These are phyloP conservation scores for Camelus dromedarius DNA, from an alignment of 2,113 vertebrate genomes.

Conservation along the genomic window DNA sequence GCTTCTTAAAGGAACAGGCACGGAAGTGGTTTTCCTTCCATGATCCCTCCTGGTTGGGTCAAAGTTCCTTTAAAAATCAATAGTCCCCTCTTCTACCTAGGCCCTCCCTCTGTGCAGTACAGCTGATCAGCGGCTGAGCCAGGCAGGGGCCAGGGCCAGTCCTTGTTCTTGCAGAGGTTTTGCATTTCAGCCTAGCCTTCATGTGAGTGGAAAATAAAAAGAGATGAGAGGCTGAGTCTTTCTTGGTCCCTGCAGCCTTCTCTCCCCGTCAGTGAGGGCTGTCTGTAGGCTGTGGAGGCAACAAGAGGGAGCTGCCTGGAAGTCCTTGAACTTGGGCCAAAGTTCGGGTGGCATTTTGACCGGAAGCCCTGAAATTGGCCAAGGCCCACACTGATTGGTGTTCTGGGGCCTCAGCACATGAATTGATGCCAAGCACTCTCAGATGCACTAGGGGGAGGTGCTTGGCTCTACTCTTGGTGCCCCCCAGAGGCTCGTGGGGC, in stretches of 20 bases:
- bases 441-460: neutral
- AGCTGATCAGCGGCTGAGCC: neutral
- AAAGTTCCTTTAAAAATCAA: slow-evolving; percentile 57
- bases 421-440: neutral
- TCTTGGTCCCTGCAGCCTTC: neutral
- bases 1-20: slow-evolving; percentile 64
- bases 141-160: neutral
- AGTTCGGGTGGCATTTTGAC: slow-evolving; percentile 62
- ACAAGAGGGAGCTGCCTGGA: slow-evolving; percentile 44
- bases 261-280: neutral
- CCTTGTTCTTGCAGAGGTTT: neutral
- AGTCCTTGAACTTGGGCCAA: slow-evolving; percentile 44
- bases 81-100: neutral
- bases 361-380: slow-evolving; percentile 56
- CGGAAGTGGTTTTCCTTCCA: neutral
- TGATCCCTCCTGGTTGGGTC: neutral
- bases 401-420: neutral
- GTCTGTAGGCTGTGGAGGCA: slow-evolving; percentile 21
- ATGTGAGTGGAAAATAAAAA: neutral
- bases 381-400: neutral
- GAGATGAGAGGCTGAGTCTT: neutral
- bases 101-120: neutral
- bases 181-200: neutral
- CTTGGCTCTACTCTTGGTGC: slow-evolving; percentile 9
- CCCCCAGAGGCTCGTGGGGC: slow-evolving; percentile 58